Conservation (phyloP, 2,113 vertebrate genomes). For the Pithys albifrons region DNA sequence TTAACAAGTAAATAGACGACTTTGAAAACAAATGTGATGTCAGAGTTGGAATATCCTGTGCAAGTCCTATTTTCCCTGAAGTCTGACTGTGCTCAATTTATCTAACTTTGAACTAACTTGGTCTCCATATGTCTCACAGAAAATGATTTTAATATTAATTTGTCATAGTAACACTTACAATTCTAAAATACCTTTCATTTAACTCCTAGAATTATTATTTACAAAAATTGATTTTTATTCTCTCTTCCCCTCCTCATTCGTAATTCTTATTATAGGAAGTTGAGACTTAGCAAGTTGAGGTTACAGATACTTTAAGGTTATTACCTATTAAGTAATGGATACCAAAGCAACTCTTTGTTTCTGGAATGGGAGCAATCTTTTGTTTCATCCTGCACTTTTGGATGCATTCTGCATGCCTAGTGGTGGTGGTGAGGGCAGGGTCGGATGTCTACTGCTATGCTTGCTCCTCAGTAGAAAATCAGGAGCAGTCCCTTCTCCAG, state of each 20-base stretch:
- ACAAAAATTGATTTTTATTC: not conserved
- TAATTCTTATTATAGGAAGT: not conserved
- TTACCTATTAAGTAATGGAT: not conserved
- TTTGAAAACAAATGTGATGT: not conserved
- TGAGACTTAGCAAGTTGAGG: not conserved
- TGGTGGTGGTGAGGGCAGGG: not conserved
- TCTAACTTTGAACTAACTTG: not conserved
- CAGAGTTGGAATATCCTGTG: not conserved
- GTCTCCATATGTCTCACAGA: not conserved
- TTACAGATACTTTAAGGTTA: not conserved
- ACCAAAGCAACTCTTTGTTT: not conserved
- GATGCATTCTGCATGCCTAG: not conserved
- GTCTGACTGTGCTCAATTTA: not conserved
- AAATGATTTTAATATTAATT: not conserved
- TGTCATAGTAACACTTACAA: not conserved
- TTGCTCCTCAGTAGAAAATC: not conserved
- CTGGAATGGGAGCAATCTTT: not conserved
- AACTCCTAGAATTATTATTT: not conserved
- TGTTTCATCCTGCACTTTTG: not conserved
- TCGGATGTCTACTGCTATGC: not conserved
- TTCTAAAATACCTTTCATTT: not conserved
- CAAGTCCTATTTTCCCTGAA: not conserved
- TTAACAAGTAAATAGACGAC: not conserved
- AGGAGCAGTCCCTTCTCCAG: not conserved
- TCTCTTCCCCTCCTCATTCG: rapidly evolving